Evolutionary conservation across 1,140 invertebrate species (phyloP), one percentile per base, ranked within the genome.

Genomic region (Drosophila arawakana): DNA sequence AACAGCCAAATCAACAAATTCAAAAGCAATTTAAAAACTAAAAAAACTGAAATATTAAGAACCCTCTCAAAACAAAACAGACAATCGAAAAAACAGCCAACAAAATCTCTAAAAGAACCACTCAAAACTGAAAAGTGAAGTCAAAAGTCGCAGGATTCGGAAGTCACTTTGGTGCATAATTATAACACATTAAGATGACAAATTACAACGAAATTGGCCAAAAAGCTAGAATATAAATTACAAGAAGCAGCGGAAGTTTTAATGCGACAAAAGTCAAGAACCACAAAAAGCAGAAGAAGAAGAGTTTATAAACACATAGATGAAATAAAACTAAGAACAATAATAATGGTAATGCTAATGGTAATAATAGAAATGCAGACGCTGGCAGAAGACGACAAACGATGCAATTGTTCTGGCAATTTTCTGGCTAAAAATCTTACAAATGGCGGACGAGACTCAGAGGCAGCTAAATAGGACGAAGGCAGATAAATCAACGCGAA

Each of bases 171-270:
- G 74, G 72, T 66, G 62, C 80, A 89, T 90, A 89, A 84, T 89
- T 89, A 81, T 84, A 59, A 68, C 66, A 90, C 81, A 88, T 89
- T 89, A 88, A 71, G 83, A 89, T 86, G 83, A 86, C 78, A 80
- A 86, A 86, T 85, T 88, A 66, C 81, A 76, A 47, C 66, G 62
- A 65, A 89, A 88, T 80, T 80, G 60, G 69, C 74, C 73, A 73
- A 88, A 89, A 78, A 80, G 59, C 81, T 81, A 73, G 68, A 89
- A 78, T 90, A 89, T 89, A 89, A 89, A 89, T 89, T 89, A 89
- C 75, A 84, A 89, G 81, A 81, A 84, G 71, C 54, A 85, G 60
- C 84, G 84, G 84, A 89, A 89, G 84, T 89, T 89, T 84, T 89
- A 89, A 81, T 89, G 84, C 84, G 84, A 80, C 80, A 89, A 88